These are phyloP conservation scores for Ommatoiulus sabulosus DNA, from an alignment of 2,888 invertebrate genomes.

Conservation along the genomic window DNA sequence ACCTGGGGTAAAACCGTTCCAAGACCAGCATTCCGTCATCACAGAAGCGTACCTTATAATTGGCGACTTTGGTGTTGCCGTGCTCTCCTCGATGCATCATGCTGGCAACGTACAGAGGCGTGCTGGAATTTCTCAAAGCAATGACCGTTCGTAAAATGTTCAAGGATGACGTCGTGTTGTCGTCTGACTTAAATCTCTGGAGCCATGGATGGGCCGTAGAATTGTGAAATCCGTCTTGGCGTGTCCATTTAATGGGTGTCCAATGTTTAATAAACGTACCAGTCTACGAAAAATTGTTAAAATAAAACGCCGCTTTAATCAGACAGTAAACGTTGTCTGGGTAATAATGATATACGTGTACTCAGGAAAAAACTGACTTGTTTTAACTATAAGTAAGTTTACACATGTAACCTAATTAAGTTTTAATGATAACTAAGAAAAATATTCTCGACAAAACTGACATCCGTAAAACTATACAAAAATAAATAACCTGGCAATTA, in stretches of 20 bases:
- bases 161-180: constrained; percentile 60
- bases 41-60: constrained; percentile 61
- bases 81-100: not conserved
- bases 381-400: no score
- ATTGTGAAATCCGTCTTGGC: constrained; percentile 67
- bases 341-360: no score
- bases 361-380: no score
- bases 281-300: not conserved
- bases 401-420: no score
- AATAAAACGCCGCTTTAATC: no score
- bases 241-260: constrained; percentile 77
- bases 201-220: constrained; percentile 76
- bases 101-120: constrained; percentile 50
- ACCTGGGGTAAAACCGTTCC: constrained; percentile 83
- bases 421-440: no score
- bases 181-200: constrained; percentile 62
- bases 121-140: constrained; percentile 58
- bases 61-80: not conserved
- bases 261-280: constrained; percentile 74
- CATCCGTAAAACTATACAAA: no score
- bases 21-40: constrained; percentile 73
- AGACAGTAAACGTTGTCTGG: no score
- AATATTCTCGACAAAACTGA: no score
- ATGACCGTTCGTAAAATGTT: constrained; percentile 59
- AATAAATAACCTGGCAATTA: no score